Evolutionary conservation across 2,797 vertebrate genomes (phyloP).

Genomic region (Lacerta bilineata): DNA sequence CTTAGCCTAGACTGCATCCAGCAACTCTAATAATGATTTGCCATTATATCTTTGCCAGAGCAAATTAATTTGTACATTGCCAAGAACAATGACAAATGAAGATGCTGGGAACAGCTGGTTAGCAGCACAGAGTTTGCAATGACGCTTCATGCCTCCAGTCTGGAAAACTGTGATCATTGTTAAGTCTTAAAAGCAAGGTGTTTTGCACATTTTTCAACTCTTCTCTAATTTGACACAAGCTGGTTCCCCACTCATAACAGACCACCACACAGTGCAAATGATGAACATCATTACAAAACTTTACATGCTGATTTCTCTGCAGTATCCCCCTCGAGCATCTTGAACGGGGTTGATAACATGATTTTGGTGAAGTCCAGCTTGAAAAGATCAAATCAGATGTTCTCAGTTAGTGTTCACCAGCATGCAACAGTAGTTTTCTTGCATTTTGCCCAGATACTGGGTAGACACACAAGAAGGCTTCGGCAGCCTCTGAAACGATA

Average conservation of each 20-base stretch:
- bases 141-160: neutral
- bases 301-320: constrained; percentile 34
- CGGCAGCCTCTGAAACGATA: constrained; percentile 9
- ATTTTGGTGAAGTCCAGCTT: constrained; percentile 40
- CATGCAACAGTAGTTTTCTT: neutral
- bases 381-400: constrained; percentile 10
- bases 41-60: rapidly evolving
- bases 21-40: neutral
- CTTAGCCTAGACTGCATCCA: neutral
- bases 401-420: neutral
- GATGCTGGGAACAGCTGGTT: rapidly evolving
- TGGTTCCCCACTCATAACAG: rapidly evolving
- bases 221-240: neutral
- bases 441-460: neutral
- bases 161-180: neutral
- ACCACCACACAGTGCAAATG: neutral
- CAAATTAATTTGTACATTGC: rapidly evolving
- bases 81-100: neutral
- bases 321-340: constrained; percentile 42
- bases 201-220: neutral
- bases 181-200: constrained; percentile 32
- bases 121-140: rapidly evolving
- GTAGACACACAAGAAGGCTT: neutral
- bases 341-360: neutral
- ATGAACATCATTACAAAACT: constrained; percentile 24